Evolutionary conservation across 2,888 invertebrate genomes (phyloP).

Genomic region (Rotaria sp.): DNA sequence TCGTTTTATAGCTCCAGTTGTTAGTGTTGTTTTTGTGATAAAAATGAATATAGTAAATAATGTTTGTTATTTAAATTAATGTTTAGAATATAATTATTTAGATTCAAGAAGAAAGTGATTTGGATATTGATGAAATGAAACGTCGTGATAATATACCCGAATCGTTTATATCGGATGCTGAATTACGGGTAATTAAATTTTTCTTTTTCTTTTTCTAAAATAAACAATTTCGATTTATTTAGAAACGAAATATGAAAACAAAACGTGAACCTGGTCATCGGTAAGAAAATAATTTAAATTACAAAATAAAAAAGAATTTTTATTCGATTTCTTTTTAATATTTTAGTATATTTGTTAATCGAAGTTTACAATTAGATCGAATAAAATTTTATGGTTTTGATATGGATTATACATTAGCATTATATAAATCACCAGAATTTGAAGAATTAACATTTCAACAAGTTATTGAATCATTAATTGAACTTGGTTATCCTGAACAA

Average conservation of each 20-base stretch:
- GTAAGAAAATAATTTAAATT: neutral
- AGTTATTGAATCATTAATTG: conserved; percentile 77
- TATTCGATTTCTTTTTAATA: neutral
- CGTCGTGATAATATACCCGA: neutral
- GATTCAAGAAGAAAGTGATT: neutral
- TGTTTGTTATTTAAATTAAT: neutral
- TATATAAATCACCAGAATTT: conserved; percentile 94
- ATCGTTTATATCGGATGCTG: neutral
- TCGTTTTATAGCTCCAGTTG: neutral
- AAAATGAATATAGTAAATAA: neutral
- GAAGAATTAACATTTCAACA: conserved; percentile 87
- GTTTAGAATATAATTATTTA: neutral
- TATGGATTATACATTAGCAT: conserved; percentile 99
- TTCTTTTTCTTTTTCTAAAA: neutral
- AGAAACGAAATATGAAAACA: neutral
- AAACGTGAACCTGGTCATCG: conserved; percentile 27
- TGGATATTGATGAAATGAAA: neutral
- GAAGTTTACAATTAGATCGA: conserved; percentile 91
- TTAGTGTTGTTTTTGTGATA: neutral
- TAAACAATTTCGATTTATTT: neutral
- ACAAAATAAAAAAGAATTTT: neutral
- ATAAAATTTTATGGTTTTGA: conserved; percentile 99
- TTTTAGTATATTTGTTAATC: conserved; percentile 84
- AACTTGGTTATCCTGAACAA: conserved; percentile 82
- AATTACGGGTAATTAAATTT: neutral